Evolutionary conservation across 2,797 vertebrate genomes (phyloP).

Genomic region (Helarctos malayanus): DNA sequence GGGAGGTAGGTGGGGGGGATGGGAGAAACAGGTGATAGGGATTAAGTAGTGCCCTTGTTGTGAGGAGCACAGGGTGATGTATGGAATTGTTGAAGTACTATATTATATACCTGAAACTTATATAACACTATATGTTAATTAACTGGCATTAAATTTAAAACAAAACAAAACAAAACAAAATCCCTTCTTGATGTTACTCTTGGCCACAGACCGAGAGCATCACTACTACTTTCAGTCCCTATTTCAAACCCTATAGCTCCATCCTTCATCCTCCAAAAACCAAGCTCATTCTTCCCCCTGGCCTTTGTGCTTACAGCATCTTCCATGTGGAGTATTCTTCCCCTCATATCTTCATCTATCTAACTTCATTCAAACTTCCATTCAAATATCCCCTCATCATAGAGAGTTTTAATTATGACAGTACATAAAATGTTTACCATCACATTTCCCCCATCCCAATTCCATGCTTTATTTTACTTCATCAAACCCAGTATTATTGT

Average conservation of each 20-base stretch:
- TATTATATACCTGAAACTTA: neutral
- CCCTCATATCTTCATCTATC: neutral
- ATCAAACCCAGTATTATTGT: neutral
- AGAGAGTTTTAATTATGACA: neutral
- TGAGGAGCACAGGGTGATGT: neutral
- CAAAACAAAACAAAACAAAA: neutral
- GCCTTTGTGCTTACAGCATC: neutral
- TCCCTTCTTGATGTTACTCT: neutral
- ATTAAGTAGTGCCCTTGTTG: neutral
- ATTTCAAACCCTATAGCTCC: neutral
- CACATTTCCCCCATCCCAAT: accelerated
- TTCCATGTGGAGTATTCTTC: neutral
- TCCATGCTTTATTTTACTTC: neutral
- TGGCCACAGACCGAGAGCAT: neutral
- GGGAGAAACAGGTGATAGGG: neutral
- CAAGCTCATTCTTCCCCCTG: neutral
- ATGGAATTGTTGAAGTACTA: neutral
- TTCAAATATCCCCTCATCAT: neutral
- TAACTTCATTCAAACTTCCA: neutral
- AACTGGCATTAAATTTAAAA: neutral
- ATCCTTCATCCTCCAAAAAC: neutral
- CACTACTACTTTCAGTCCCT: neutral
- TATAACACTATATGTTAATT: neutral
- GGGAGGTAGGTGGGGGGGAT: neutral
- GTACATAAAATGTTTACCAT: neutral